A percentile compares a stretch with the other conserved stretches of the same genome.
Evolutionary conservation across 2,888 invertebrate species (phyloP).

Genomic region (Erpobdella octoculata): DNA sequence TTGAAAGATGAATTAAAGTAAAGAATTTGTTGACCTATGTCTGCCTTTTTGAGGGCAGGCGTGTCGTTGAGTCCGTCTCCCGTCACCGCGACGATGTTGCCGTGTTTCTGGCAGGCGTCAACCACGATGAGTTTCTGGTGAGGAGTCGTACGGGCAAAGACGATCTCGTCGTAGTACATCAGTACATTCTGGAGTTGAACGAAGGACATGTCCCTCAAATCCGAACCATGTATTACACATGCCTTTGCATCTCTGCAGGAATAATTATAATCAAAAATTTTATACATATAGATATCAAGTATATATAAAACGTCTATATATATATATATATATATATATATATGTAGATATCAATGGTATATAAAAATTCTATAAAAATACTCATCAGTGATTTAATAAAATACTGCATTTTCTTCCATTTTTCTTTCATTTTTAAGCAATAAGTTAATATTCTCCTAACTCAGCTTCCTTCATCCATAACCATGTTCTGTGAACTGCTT

Average conservation of each 20-base stretch:
- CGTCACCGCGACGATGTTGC: conserved; percentile 73
- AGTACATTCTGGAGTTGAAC: conserved; percentile 83
- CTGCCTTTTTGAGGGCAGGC: conserved; percentile 73
- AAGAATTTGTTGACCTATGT: conserved; percentile 51
- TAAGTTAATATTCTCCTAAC: too few species aligned
- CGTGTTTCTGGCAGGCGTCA: conserved; percentile 71
- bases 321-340: too few species aligned
- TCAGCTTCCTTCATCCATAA: too few species aligned
- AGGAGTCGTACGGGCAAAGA: conserved; percentile 89
- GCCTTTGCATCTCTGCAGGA: conserved; percentile 53
- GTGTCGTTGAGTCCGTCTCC: conserved; percentile 83
- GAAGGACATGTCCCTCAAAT: conserved; percentile 76
- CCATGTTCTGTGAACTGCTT: too few species aligned
- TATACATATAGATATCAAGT: too few species aligned
- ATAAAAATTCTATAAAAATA: too few species aligned
- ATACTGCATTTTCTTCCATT: too few species aligned
- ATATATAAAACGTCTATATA: too few species aligned
- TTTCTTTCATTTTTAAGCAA: too few species aligned
- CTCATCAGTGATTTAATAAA: too few species aligned
- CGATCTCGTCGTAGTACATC: conserved; percentile 76
- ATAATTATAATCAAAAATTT: too few species aligned
- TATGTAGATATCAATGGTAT: too few species aligned
- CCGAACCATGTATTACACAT: conserved; percentile 52
- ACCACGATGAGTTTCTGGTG: conserved; percentile 73
- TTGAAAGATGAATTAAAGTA: background rate